Conservation (phyloP, 2,888 invertebrate genomes). For the Lasioglossum pauxillum region DNA sequence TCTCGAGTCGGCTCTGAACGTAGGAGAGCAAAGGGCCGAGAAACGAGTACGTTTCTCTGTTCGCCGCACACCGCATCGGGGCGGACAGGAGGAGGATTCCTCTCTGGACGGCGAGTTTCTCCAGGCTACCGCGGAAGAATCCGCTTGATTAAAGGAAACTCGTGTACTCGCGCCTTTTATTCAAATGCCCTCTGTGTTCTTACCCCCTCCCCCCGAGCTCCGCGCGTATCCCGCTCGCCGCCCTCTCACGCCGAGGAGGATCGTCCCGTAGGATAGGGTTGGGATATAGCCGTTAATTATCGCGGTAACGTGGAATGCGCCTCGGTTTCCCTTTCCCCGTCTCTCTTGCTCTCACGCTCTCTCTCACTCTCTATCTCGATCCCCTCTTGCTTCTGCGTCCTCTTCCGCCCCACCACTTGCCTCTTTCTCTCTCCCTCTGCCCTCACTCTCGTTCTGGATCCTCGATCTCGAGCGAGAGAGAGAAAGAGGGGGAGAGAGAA, state of each 20-base stretch:
- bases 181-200: slow-evolving; percentile 58
- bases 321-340: slow-evolving; percentile 66
- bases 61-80: not conserved
- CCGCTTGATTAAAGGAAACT: slow-evolving; percentile 74
- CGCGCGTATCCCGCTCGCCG: not conserved
- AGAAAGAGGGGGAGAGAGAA: slow-evolving; percentile 16
- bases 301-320: slow-evolving; percentile 78
- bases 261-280: slow-evolving; percentile 69
- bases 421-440: no score
- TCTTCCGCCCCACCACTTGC: not conserved
- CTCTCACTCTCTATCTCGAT: no score
- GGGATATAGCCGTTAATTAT: slow-evolving; percentile 78
- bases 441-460: slow-evolving; percentile 29
- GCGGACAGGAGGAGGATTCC: slow-evolving; percentile 51
- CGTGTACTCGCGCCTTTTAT: slow-evolving; percentile 76
- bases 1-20: not conserved
- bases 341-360: slow-evolving; percentile 33
- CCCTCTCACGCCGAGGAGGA: slow-evolving; percentile 36
- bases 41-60: not conserved
- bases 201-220: not conserved
- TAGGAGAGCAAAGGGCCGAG: not conserved
- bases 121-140: slow-evolving; percentile 69
- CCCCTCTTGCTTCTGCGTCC: slow-evolving; percentile 25
- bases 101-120: slow-evolving; percentile 61
- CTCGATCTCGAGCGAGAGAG: slow-evolving; percentile 1